phyloP scores from a whole-genome alignment of 2,888 invertebrate genomes.

The Polietes domitor region DNA sequence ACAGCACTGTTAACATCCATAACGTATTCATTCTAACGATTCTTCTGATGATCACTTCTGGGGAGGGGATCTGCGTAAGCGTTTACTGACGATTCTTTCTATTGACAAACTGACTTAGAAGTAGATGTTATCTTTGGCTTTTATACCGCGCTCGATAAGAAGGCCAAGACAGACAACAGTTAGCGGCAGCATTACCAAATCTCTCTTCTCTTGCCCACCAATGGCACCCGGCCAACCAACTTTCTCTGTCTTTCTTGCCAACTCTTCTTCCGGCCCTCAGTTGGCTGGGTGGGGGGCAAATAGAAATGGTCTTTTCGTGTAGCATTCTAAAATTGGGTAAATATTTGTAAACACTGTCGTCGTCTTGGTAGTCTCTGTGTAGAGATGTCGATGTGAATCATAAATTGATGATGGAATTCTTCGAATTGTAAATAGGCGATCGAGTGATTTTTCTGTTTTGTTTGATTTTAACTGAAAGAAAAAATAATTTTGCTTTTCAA shows the following conservation, averaged over 20 bases:
- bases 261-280: no score
- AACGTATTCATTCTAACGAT: neutral
- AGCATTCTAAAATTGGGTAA: constrained; percentile 54
- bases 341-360: constrained; percentile 61
- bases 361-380: no score
- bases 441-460: no score
- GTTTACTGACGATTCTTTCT: constrained; percentile 40
- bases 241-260: neutral
- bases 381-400: neutral
- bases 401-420: constrained; percentile 4
- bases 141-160: constrained; percentile 50
- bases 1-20: neutral
- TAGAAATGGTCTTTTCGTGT: constrained; percentile 62
- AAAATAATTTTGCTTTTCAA: neutral
- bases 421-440: neutral
- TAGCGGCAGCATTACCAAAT: neutral
- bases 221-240: neutral
- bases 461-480: no score
- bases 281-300: neutral
- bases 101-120: constrained; percentile 46
- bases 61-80: neutral
- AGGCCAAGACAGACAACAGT: neutral
- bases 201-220: neutral
- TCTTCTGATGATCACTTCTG: neutral
- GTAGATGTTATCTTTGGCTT: constrained; percentile 51